Evolutionary conservation across 1,140 invertebrate genomes (phyloP).

Genomic region (Antheraea pernyi): DNA sequence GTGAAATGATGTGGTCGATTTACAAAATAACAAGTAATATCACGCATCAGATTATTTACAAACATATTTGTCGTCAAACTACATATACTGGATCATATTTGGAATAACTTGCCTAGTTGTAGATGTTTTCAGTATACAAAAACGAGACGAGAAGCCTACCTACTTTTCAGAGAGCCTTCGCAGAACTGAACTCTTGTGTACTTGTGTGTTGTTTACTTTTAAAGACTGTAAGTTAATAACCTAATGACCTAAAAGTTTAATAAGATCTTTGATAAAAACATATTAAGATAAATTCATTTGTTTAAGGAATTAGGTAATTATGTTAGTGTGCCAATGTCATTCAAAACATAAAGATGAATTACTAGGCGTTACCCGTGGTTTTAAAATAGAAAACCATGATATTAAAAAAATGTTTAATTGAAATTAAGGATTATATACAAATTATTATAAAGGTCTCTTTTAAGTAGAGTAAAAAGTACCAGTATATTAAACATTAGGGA

Average conservation of each 20-base stretch:
- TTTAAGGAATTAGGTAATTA: not conserved
- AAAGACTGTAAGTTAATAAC: not conserved
- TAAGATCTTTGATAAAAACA: not conserved
- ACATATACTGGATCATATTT: not conserved
- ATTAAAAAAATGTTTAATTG: not conserved
- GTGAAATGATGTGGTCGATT: slow-evolving; percentile 23
- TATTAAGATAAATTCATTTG: too few relatives aligned
- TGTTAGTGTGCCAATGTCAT: not conserved
- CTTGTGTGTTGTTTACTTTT: not conserved
- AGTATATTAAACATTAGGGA: not conserved
- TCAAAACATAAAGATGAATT: not conserved
- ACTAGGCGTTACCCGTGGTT: not conserved
- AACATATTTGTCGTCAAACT: not conserved
- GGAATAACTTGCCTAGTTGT: not conserved
- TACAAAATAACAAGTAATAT: slow-evolving; percentile 19
- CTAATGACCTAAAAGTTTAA: not conserved
- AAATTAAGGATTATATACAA: too few relatives aligned
- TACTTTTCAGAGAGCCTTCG: not conserved
- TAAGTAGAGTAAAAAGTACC: too few relatives aligned
- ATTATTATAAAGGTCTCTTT: too few relatives aligned
- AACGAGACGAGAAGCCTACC: not conserved
- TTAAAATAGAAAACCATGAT: not conserved
- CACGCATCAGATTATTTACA: not conserved
- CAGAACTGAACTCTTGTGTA: not conserved
- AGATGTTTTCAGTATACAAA: not conserved